Evolutionary conservation across 2,888 invertebrate species (phyloP), one percentile per base, ranked within the genome.

Genomic region (Thymelicus sylvestris): DNA sequence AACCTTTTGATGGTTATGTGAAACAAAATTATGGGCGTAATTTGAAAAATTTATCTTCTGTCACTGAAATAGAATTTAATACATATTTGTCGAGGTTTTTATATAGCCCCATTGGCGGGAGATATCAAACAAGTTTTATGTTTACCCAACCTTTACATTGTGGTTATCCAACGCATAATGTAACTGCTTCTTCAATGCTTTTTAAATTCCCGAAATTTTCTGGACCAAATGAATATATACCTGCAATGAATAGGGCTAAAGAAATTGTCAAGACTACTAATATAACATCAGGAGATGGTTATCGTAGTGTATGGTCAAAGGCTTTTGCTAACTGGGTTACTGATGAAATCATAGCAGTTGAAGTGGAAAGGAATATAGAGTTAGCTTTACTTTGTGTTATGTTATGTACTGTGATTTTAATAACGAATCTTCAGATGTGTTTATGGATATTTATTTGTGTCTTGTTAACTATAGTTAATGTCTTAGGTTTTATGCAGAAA

Each of bases 401-500:
- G 95, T 82, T 95, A n/a, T 97, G 97, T 78, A 97, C 97, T 0
- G 86, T 96, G 13, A 83, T 97, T 39, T 91, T 98, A 39, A 96
- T 97, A 76, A 96, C 96, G 8, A 96, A 97, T 86, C 82, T 96
- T 13, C 96, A 96, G 84, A 96, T 96, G 77, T 97, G 97, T 86
- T 91, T 96, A 71, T 96, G 97, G 96, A 97, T 97, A 80, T 96
- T 97, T 78, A 83, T 96, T 31, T 96, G 97, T 81, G 96, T 97
- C 15, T 85, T 97, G 50, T 87, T 97, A 75, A 97, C 97, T 0
- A 94, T 97, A 86, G 93, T 96, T 0, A 96, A 97, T 80, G 96
- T 97, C 12, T 95, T 96, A 77, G 97, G 97, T 1, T 96, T 95
- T 83, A 97, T 97, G 96, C 96, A 96, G 82, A 94, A 95, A 76